These are phyloP conservation scores for Drosophila subquinaria DNA, from an alignment of 2,888 invertebrate species.

Conservation along the genomic window DNA sequence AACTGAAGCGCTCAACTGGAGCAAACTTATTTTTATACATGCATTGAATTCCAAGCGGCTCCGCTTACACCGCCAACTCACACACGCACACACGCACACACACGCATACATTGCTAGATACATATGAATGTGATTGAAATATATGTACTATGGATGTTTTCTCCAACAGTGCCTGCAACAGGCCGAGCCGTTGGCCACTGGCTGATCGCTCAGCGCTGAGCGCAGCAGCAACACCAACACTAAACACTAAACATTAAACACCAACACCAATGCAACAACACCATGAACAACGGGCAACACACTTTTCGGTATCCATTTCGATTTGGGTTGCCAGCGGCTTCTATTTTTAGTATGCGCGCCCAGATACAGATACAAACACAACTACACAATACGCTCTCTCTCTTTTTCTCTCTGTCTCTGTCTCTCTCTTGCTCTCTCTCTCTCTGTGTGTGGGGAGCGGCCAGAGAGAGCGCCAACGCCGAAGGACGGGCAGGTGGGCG, in stretches of 20 bases:
- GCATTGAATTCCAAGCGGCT: slow-evolving; percentile 81
- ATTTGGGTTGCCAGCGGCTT: slow-evolving; percentile 72
- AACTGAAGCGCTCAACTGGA: slow-evolving; percentile 63
- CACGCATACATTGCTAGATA: slow-evolving; percentile 3
- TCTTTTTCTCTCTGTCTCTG: slow-evolving; percentile 1
- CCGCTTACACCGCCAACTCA: slow-evolving; percentile 65
- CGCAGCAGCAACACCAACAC: slow-evolving; percentile 19
- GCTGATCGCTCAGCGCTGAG: slow-evolving; percentile 30
- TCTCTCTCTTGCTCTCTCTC: slow-evolving; percentile 11
- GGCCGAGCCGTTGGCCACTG: slow-evolving; percentile 39
- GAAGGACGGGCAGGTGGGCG: slow-evolving; percentile 77
- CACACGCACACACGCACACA: slow-evolving; percentile 13
- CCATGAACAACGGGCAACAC: slow-evolving; percentile 38
- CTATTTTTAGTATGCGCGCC: slow-evolving; percentile 85
- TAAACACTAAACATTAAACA: slow-evolving; percentile 1
- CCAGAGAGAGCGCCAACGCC: slow-evolving; percentile 23
- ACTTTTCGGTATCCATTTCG: slow-evolving; percentile 85
- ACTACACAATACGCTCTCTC: background rate
- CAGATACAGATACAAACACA: slow-evolving; percentile 78
- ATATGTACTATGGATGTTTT: slow-evolving; percentile 33
- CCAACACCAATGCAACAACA: slow-evolving; percentile 18
- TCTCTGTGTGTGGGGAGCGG: slow-evolving; percentile 1
- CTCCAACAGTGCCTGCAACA: slow-evolving; percentile 68
- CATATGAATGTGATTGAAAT: slow-evolving; percentile 4
- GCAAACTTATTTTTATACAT: slow-evolving; percentile 78